Conservation (phyloP, 2,113 vertebrate genomes). For the Vicugna pacos region DNA sequence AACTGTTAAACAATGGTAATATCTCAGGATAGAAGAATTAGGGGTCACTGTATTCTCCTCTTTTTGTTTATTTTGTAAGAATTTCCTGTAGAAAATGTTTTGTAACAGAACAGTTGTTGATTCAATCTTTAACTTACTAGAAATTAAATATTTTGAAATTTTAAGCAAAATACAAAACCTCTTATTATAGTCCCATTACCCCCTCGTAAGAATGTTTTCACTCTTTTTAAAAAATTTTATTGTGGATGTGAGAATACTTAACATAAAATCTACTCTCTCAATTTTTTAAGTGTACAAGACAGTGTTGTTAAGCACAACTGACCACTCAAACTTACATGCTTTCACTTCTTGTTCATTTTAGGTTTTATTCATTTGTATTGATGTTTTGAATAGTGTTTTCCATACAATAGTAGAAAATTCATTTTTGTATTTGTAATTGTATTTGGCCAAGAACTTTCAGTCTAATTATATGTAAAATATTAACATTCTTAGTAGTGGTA, state of each 20-base stretch:
- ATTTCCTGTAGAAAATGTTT: constrained; percentile 13
- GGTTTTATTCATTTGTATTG: constrained; percentile 6
- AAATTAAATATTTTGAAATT: constrained; percentile 38
- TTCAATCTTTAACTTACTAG: neutral
- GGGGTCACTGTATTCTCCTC: neutral
- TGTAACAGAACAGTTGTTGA: neutral
- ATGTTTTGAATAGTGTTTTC: neutral
- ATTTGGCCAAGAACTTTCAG: neutral
- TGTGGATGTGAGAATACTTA: neutral
- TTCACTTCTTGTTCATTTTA: neutral
- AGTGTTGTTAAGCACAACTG: neutral
- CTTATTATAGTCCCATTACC: neutral
- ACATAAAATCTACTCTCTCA: neutral
- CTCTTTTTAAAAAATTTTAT: neutral
- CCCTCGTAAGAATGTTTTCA: neutral
- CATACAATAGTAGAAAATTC: neutral
- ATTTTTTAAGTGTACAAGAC: neutral
- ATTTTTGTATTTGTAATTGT: constrained; percentile 2
- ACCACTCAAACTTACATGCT: neutral
- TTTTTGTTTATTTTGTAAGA: neutral
- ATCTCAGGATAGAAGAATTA: neutral
- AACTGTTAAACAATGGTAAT: neutral
- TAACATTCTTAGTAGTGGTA: neutral
- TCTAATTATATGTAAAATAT: constrained; percentile 12
- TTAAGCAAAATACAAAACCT: neutral